A percentile compares a stretch with the other conserved stretches of the same genome.
Evolutionary conservation across 2,888 invertebrate genomes (phyloP).

Genomic region (Dynastes maya): DNA sequence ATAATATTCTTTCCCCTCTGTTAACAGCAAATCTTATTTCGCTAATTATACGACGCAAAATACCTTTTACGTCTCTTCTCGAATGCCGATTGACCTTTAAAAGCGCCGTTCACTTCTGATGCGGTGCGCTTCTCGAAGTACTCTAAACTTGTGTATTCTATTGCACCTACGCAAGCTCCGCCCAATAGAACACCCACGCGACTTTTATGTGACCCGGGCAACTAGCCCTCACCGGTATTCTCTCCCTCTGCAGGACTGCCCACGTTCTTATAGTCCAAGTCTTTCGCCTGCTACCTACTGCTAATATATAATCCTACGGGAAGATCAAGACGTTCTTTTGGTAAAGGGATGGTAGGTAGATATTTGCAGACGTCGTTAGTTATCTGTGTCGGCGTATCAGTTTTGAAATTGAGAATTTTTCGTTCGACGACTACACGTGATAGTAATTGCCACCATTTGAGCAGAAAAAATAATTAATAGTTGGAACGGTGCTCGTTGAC

Average conservation of each 20-base stretch:
- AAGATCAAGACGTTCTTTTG: conserved; percentile 42
- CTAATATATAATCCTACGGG: conserved; percentile 15
- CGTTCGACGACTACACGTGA: no score
- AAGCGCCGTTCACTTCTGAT: conserved; percentile 1
- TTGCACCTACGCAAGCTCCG: conserved; percentile 60
- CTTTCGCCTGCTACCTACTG: conserved; percentile 43
- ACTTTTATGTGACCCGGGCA: conserved; percentile 62
- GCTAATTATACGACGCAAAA: neutral
- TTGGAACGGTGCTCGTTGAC: no score
- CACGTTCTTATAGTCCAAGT: conserved; percentile 54
- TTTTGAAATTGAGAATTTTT: no score
- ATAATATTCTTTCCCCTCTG: neutral
- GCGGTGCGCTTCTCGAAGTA: neutral
- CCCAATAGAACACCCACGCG: conserved; percentile 59
- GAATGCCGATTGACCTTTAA: neutral
- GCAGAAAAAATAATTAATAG: no score
- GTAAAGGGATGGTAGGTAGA: conserved; percentile 34
- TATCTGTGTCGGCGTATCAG: no score
- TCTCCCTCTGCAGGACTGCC: conserved; percentile 51
- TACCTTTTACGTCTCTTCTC: neutral
- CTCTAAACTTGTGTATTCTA: conserved; percentile 52
- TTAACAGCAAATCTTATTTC: neutral
- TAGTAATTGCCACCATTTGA: no score
- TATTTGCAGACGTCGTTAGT: no score
- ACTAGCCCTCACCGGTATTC: conserved; percentile 56